Conservation (phyloP, 2,888 invertebrate genomes). For the Cacoxenus indagator region DNA sequence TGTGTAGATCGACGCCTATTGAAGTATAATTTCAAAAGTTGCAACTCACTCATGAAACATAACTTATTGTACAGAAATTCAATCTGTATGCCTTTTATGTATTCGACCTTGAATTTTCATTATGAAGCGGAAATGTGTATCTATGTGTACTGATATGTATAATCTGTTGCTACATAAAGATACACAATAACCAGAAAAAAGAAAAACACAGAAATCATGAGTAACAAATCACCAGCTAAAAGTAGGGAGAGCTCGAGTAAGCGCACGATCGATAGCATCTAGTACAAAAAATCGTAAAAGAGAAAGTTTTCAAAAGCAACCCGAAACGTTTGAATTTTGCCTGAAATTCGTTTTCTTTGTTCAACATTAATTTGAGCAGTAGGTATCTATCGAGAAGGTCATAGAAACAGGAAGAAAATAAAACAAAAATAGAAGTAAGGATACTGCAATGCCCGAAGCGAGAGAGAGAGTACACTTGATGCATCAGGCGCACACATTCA, state of each 20-base stretch:
- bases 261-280: slow-evolving; percentile 35
- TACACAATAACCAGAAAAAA: too few relatives aligned
- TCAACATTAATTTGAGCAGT: not conserved
- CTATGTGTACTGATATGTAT: too few relatives aligned
- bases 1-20: too few relatives aligned
- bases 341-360: not conserved
- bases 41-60: too few relatives aligned
- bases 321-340: slow-evolving; percentile 22
- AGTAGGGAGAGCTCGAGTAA: slow-evolving; percentile 42
- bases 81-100: too few relatives aligned
- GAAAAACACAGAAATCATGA: not conserved
- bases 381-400: not conserved
- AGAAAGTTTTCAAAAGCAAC: slow-evolving; percentile 3
- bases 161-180: too few relatives aligned
- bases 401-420: slow-evolving; percentile 41
- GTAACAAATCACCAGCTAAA: not conserved
- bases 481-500: slow-evolving; percentile 42
- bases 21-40: too few relatives aligned
- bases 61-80: too few relatives aligned
- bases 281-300: slow-evolving; percentile 25
- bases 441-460: slow-evolving; percentile 27
- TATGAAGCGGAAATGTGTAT: too few relatives aligned
- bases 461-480: slow-evolving; percentile 29
- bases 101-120: too few relatives aligned
- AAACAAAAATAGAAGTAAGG: slow-evolving; percentile 40